Conservation (phyloP, 2,797 vertebrate species). For the Podarcis lilfordi region DNA sequence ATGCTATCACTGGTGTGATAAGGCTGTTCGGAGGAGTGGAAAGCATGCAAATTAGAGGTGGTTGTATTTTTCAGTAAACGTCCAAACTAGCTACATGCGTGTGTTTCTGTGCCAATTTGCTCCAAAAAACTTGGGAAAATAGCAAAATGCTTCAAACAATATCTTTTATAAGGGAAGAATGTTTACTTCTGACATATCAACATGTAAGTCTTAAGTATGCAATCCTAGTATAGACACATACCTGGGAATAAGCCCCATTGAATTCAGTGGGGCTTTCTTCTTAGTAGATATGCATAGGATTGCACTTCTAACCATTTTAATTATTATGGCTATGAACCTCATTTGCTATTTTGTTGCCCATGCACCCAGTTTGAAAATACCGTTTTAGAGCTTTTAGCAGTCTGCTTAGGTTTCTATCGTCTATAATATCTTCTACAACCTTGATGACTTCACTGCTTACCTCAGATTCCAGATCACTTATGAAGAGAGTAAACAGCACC, state of each 20-base stretch:
- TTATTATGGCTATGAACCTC: not conserved
- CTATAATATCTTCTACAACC: too few species aligned
- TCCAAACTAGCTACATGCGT: not conserved
- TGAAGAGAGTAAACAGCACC: too few species aligned
- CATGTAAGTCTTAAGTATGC: not conserved
- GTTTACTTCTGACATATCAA: not conserved
- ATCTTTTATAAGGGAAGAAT: not conserved
- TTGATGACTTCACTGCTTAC: too few species aligned
- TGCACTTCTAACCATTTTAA: not conserved
- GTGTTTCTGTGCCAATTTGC: not conserved
- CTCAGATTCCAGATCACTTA: too few species aligned
- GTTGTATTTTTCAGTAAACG: constrained; percentile 11
- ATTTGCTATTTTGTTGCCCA: too few species aligned
- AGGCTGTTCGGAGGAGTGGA: constrained; percentile 25
- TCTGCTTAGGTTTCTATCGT: too few species aligned
- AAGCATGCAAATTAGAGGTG: constrained; percentile 26
- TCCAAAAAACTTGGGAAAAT: not conserved
- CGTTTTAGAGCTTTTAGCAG: too few species aligned
- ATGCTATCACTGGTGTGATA: constrained; percentile 21
- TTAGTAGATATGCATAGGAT: too few species aligned
- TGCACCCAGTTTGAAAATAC: too few species aligned
- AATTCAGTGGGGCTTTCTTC: too few species aligned
- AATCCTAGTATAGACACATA: too few species aligned
- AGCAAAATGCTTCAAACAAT: not conserved
- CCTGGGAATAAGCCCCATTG: too few species aligned